phyloP scores from a whole-genome alignment of 2,797 vertebrate species.

The Jordanella pulchra region DNA sequence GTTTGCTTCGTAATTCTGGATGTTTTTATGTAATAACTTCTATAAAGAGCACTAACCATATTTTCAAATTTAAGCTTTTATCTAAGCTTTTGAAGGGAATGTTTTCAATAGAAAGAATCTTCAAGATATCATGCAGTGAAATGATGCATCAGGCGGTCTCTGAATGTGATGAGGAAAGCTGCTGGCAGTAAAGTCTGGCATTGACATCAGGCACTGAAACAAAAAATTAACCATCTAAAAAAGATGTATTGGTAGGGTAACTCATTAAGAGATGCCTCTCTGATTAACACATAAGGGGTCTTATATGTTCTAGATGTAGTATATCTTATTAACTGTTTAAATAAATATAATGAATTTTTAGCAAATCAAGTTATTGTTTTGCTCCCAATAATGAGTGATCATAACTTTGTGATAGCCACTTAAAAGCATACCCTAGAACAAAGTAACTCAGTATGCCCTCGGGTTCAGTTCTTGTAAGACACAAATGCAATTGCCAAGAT shows the following conservation, averaged over 20 bases:
- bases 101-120: too few species aligned
- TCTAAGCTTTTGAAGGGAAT: neutral
- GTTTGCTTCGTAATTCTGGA: slow-evolving; percentile 22
- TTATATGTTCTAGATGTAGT: neutral
- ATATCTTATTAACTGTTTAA: neutral
- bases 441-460: too few species aligned
- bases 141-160: slow-evolving; percentile 9
- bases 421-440: too few species aligned
- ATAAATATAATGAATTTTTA: neutral
- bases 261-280: neutral
- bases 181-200: slow-evolving; percentile 17
- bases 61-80: neutral
- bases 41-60: slow-evolving; percentile 1
- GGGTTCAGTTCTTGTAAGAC: too few species aligned
- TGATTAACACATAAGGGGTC: neutral
- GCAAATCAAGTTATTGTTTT: too few species aligned
- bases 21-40: neutral
- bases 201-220: slow-evolving; percentile 12
- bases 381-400: too few species aligned
- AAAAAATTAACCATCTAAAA: slow-evolving; percentile 15
- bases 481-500: too few species aligned
- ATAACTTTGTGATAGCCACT: too few species aligned
- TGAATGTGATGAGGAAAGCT: slow-evolving; percentile 8
- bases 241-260: slow-evolving; percentile 19
- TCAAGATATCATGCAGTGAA: neutral